Base-by-base conservation (phyloP, 2,113 vertebrate genomes). In the Aphyosemion australe region DNA sequence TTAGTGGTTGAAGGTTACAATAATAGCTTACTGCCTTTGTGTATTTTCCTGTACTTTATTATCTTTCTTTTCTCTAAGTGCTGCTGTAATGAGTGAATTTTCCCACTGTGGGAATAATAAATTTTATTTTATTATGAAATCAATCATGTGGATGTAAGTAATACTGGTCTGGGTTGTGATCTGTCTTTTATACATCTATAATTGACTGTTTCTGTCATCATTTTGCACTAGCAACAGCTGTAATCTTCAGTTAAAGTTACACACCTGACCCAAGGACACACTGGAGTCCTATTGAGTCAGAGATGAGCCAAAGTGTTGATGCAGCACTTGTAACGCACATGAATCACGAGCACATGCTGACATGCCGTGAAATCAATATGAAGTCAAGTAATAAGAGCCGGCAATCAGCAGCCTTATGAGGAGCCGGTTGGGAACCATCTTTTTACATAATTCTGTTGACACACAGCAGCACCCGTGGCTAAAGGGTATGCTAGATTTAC, bases 321-420 rank as follows among this genome's bases (percentile, higher is more conserved):
- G 6, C 77, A 80, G 85, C 82, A 78, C 76, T 88, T 55, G 67
- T 57, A 71, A 42, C 61, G 15, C 58, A n/a, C 3, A 13, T 76
- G 69, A 84, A 84, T 87, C 75, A 81, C 34, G 15, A 72, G 75
- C 65, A 54, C 63, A 72, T 15, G 26, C 72, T 48, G 75, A 72
- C 69, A 70, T 32, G 50, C 66, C 73, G 61, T 66, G 70, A 86
- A 89, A 90, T 91, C 89, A 79, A 90, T 90, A 82, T 31, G 60
- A 66, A 65, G 72, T 72, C 61, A 19, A 69, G 59, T 84, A 83
- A 81, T 85, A 74, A 79, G 62, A 81, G 65, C 14, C 48, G 8
- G 79, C 77, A 78, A 80, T 85, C 73, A 70, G 70, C 61, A 13
- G 66, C 47, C 41, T 69, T 59, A 69, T 59, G 64, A 84, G 51